Percentiles rank a stretch among this genome's conserved stretches.
These are phyloP conservation scores for Austrofundulus limnaeus DNA, from an alignment of 2,113 vertebrate genomes.

Conservation along the genomic window DNA sequence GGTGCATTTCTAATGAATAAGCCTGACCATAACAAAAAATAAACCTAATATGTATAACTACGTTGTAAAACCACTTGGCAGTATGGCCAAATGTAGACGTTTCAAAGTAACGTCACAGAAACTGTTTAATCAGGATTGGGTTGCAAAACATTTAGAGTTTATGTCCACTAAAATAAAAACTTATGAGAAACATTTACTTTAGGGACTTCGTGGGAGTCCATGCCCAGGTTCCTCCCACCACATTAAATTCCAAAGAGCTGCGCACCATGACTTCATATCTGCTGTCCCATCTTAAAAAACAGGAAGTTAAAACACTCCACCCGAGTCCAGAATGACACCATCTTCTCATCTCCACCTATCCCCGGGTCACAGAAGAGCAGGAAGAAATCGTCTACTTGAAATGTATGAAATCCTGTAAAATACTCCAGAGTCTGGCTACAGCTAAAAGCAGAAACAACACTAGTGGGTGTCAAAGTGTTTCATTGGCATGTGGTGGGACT, in stretches of 20 bases:
- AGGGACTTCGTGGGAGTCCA: slow-evolving; percentile 4
- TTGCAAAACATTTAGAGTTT: background rate
- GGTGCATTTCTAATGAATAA: too few relatives aligned
- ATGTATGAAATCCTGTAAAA: background rate
- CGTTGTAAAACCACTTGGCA: too few relatives aligned
- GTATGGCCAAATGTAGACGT: too few relatives aligned
- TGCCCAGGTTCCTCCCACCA: background rate
- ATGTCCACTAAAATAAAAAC: background rate
- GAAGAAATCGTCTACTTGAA: background rate
- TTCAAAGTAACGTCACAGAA: too few relatives aligned
- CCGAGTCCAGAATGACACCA: slow-evolving; percentile 49
- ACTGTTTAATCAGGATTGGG: background rate
- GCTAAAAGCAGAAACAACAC: slow-evolving; percentile 31
- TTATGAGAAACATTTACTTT: background rate
- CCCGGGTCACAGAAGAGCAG: slow-evolving; percentile 18
- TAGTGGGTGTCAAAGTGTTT: slow-evolving; percentile 45
- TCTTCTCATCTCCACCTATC: slow-evolving; percentile 19
- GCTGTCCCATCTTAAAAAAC: slow-evolving; percentile 64
- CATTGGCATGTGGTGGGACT: too few relatives aligned
- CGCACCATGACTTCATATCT: slow-evolving; percentile 53
- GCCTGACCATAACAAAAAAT: too few relatives aligned
- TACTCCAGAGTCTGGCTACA: too few relatives aligned
- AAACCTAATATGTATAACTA: too few relatives aligned
- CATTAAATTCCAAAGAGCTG: slow-evolving; percentile 53
- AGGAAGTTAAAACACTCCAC: slow-evolving; percentile 68